Percentiles rank a stretch among this genome's conserved stretches.
Evolutionary conservation across 2,113 vertebrate species (phyloP).

Genomic region (Tenebrosternarchus preto): DNA sequence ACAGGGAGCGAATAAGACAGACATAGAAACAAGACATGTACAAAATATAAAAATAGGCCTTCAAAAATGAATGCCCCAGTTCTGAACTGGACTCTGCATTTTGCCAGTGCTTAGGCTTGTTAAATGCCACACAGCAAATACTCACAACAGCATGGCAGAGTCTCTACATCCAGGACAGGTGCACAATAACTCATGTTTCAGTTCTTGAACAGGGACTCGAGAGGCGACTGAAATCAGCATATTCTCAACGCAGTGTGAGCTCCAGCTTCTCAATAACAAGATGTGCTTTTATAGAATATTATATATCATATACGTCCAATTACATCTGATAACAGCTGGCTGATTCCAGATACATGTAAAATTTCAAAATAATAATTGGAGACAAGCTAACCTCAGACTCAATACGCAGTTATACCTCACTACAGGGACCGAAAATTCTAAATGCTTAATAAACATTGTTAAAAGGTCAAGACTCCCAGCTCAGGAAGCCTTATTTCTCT

Average conservation of each 20-base stretch:
- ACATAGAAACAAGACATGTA: no score
- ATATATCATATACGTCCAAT: not conserved
- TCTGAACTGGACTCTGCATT: not conserved
- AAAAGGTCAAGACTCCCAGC: not conserved
- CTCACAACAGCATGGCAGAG: not conserved
- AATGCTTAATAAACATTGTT: not conserved
- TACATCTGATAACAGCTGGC: no score
- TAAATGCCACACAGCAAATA: not conserved
- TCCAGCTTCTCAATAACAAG: not conserved
- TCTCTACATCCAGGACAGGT: slow-evolving; percentile 23
- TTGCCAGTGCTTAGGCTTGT: not conserved
- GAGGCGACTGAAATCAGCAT: slow-evolving; percentile 34
- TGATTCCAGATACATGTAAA: no score
- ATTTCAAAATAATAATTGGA: no score
- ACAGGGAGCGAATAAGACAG: no score
- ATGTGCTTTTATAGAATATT: not conserved
- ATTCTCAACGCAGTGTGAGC: not conserved
- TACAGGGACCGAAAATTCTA: not conserved
- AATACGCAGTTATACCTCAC: not conserved
- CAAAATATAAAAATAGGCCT: no score
- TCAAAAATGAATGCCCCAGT: no score
- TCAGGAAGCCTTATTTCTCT: not conserved
- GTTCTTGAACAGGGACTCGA: not conserved
- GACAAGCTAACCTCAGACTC: not conserved
- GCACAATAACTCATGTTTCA: slow-evolving; percentile 25